A percentile compares a stretch with the other conserved stretches of the same genome.
phyloP scores from a whole-genome alignment of 2,113 vertebrate genomes.

The Atherinomorus stipes region DNA sequence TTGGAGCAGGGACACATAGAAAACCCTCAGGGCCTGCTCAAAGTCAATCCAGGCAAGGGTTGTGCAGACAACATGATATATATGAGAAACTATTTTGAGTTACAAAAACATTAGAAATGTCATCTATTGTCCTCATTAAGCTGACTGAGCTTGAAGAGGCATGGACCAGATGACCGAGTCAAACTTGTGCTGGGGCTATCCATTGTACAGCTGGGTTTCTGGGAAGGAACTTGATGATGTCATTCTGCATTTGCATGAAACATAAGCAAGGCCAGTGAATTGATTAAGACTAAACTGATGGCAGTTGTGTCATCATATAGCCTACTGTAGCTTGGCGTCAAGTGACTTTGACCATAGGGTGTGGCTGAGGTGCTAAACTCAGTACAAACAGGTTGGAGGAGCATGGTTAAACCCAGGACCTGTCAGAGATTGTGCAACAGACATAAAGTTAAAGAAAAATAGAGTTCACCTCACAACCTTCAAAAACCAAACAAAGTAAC shows the following conservation, averaged over 20 bases:
- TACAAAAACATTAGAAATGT: conserved; percentile 18
- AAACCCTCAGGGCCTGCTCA: too few relatives aligned
- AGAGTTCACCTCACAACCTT: conserved; percentile 19
- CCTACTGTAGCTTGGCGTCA: conserved; percentile 20
- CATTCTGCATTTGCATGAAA: conserved; percentile 59
- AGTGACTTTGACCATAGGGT: conserved; percentile 79
- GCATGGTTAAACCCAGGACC: conserved; percentile 20
- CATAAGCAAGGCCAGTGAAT: conserved; percentile 31
- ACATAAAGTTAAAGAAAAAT: conserved; percentile 42
- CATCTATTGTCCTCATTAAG: conserved; percentile 21
- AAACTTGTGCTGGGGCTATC: conserved; percentile 14
- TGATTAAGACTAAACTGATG: conserved; percentile 28
- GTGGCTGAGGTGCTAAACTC: conserved; percentile 66
- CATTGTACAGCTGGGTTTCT: conserved; percentile 29
- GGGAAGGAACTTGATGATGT: conserved; percentile 58
- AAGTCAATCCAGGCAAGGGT: not conserved
- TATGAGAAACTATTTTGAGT: not conserved
- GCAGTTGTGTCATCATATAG: conserved; percentile 23
- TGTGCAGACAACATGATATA: not conserved
- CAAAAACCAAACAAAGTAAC: not conserved
- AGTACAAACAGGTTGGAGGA: conserved; percentile 47
- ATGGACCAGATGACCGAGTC: conserved; percentile 40
- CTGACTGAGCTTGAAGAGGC: conserved; percentile 42
- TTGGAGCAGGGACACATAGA: too few relatives aligned
- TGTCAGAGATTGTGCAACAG: conserved; percentile 52